Conservation (phyloP, 2,113 vertebrate species). For the Cyanoramphus novaezelandiae region DNA sequence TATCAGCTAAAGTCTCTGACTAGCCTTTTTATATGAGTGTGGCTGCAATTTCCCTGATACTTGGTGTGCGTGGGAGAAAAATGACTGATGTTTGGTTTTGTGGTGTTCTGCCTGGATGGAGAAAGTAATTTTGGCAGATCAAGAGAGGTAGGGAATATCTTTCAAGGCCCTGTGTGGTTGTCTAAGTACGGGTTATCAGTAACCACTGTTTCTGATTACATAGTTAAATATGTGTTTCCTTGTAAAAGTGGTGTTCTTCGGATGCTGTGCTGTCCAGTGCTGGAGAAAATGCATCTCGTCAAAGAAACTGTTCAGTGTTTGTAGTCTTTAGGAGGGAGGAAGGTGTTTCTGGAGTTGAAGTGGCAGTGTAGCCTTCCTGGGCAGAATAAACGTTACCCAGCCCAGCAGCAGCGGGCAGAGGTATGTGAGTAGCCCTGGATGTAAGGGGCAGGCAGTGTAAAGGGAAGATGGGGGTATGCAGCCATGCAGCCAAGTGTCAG, state of each 20-base stretch:
- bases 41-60: not conserved
- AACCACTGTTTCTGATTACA: too few species aligned
- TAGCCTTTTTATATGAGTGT: not conserved
- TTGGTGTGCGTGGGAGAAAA: not conserved
- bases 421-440: fast-evolving
- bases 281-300: not conserved
- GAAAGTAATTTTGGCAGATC: not conserved
- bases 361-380: not conserved
- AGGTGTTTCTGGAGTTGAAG: not conserved
- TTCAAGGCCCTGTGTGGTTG: fast-evolving
- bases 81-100: not conserved
- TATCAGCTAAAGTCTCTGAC: not conserved
- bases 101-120: not conserved
- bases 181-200: not conserved
- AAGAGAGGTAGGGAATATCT: not conserved
- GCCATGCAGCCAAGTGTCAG: not conserved
- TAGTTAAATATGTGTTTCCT: not conserved
- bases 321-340: not conserved
- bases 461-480: not conserved
- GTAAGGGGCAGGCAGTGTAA: not conserved
- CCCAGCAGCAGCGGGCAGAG: not conserved
- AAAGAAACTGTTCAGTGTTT: not conserved
- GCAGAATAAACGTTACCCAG: not conserved
- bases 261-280: not conserved
- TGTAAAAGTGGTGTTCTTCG: not conserved